These are phyloP conservation scores for Gasteruption jaculator DNA, from an alignment of 2,888 invertebrate species.

Conservation along the genomic window DNA sequence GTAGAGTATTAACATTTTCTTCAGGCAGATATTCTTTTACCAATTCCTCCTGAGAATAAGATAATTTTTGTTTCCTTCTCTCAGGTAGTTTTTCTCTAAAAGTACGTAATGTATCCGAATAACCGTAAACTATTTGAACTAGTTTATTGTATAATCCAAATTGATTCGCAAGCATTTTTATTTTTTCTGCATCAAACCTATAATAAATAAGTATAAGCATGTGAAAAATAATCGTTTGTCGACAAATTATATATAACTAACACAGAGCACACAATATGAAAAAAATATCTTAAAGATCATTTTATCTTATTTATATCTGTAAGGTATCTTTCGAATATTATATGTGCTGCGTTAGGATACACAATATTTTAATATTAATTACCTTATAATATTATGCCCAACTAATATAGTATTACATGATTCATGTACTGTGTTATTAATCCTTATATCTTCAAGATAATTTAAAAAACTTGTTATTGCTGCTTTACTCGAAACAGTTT, in stretches of 20 bases:
- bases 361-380: slow-evolving; percentile 1
- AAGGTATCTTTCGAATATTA: no score
- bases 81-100: slow-evolving; percentile 2
- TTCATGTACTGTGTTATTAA: background rate
- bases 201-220: background rate
- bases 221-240: no score
- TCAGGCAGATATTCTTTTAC: slow-evolving; percentile 4
- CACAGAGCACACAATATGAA: no score
- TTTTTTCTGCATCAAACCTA: slow-evolving; percentile 7
- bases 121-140: background rate
- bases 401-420: slow-evolving; percentile 2
- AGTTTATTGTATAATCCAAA: slow-evolving; percentile 1
- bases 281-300: no score
- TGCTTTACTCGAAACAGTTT: background rate
- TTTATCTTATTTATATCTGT: no score
- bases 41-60: slow-evolving; percentile 1
- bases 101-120: background rate
- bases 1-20: background rate
- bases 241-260: no score
- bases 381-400: slow-evolving; percentile 5
- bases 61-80: background rate
- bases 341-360: no score
- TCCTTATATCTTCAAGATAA: background rate
- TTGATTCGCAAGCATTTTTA: slow-evolving; percentile 3
- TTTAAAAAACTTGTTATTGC: background rate